A percentile compares a stretch with the other conserved stretches of the same genome.
phyloP scores from a whole-genome alignment of 2,888 invertebrate genomes.

The Pristionchus exspectatus region DNA sequence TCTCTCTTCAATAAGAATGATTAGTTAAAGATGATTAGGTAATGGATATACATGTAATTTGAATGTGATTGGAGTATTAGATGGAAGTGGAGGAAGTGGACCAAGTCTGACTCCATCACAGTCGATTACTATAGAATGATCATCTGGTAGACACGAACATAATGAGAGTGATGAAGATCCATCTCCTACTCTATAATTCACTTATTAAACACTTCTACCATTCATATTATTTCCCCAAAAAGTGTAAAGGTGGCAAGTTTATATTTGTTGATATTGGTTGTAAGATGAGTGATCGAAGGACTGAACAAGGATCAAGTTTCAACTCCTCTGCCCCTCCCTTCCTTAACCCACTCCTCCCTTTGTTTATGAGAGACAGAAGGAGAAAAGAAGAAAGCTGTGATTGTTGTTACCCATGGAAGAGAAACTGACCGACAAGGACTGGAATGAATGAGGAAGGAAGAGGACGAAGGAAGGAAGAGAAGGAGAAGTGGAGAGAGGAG shows the following conservation, averaged over 20 bases:
- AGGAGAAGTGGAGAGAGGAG: background rate
- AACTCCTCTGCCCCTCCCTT: background rate
- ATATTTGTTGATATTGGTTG: background rate
- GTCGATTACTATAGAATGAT: conserved; percentile 43
- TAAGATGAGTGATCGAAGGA: background rate
- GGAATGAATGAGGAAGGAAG: conserved; percentile 25
- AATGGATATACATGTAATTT: conserved; percentile 12
- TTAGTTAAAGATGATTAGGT: background rate
- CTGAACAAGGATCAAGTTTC: conserved; percentile 1
- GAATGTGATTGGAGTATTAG: conserved; percentile 35
- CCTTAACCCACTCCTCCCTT: background rate
- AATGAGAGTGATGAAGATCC: background rate
- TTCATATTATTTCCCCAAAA: background rate
- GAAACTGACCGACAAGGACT: conserved; percentile 48
- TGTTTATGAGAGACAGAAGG: background rate
- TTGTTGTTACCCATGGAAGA: background rate
- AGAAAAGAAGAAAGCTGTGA: background rate
- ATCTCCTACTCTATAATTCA: background rate
- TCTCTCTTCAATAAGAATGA: background rate
- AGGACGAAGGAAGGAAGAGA: background rate
- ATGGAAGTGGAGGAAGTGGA: conserved; percentile 1
- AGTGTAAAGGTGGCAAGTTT: too few species aligned
- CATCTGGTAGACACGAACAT: conserved; percentile 50
- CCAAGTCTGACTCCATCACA: conserved; percentile 15
- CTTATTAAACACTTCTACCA: too few species aligned